phyloP scores from a whole-genome alignment of 2,113 vertebrate genomes.

The Acanthochromis polyacanthus region DNA sequence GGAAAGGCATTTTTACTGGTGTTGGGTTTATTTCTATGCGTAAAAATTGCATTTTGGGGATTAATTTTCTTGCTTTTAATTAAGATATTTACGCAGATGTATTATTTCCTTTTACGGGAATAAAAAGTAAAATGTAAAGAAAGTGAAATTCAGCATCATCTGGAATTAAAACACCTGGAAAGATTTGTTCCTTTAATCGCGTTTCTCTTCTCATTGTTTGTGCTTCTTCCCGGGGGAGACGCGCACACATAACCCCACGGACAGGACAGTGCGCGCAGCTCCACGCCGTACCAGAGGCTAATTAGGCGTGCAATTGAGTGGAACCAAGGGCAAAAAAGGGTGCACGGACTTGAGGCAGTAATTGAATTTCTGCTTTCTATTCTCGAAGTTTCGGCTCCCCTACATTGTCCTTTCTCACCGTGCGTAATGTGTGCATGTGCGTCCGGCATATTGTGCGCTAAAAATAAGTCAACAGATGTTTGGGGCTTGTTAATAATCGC shows the following conservation, averaged over 20 bases:
- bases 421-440: constrained; percentile 30
- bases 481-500: constrained; percentile 83
- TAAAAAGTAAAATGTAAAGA: background rate
- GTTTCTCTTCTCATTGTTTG: constrained; percentile 40
- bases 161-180: constrained; percentile 6
- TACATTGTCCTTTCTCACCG: constrained; percentile 43
- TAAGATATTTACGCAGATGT: background rate
- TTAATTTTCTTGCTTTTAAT: background rate
- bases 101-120: background rate
- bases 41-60: background rate
- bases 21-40: background rate
- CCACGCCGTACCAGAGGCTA: constrained; percentile 40
- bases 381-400: constrained; percentile 22
- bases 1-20: background rate
- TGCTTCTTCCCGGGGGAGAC: constrained; percentile 35
- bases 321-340: constrained; percentile 59
- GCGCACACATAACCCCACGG: constrained; percentile 37
- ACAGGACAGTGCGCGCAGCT: constrained; percentile 46
- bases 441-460: constrained; percentile 61
- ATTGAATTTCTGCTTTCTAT: constrained; percentile 63
- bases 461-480: constrained; percentile 89
- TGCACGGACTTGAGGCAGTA: constrained; percentile 33
- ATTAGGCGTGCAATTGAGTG: constrained; percentile 77
- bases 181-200: constrained; percentile 11
- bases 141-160: background rate